phyloP scores from a whole-genome alignment of 2,113 vertebrate species.

The Rhinopomastus cyanomelas region DNA sequence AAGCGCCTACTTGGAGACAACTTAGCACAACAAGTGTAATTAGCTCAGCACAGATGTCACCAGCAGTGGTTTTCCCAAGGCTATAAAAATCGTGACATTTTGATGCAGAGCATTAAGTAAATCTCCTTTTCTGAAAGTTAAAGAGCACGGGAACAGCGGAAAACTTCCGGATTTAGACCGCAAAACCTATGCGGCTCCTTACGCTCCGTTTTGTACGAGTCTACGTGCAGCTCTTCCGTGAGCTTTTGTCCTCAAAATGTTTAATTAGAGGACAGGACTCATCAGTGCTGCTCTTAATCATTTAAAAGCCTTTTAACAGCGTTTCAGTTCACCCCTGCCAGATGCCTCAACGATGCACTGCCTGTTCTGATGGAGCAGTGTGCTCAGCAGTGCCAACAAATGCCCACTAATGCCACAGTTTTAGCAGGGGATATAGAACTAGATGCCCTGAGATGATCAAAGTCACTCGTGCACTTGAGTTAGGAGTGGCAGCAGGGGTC shows the following conservation, averaged over 20 bases:
- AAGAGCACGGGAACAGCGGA: neutral
- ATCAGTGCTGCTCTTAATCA: neutral
- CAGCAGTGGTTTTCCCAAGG: neutral
- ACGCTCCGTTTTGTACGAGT: accelerated
- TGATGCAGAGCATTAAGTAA: neutral
- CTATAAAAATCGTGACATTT: neutral
- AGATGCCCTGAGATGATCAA: neutral
- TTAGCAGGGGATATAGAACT: neutral
- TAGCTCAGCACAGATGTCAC: neutral
- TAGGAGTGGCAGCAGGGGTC: neutral
- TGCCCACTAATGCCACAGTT: neutral
- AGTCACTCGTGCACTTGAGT: neutral
- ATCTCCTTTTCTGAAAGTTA: neutral
- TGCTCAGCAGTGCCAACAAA: neutral
- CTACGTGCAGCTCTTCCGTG: neutral
- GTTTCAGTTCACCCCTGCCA: neutral
- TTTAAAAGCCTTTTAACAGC: neutral
- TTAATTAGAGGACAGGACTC: neutral
- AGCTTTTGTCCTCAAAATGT: neutral
- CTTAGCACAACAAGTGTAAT: neutral
- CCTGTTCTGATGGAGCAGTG: neutral
- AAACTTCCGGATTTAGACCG: neutral
- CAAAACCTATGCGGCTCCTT: neutral
- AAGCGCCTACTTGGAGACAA: slow-evolving; percentile 12
- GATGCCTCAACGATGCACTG: neutral